Evolutionary conservation across 2,797 vertebrate species (phyloP), one percentile per base, ranked within the genome.

Genomic region (Salmo trutta): DNA sequence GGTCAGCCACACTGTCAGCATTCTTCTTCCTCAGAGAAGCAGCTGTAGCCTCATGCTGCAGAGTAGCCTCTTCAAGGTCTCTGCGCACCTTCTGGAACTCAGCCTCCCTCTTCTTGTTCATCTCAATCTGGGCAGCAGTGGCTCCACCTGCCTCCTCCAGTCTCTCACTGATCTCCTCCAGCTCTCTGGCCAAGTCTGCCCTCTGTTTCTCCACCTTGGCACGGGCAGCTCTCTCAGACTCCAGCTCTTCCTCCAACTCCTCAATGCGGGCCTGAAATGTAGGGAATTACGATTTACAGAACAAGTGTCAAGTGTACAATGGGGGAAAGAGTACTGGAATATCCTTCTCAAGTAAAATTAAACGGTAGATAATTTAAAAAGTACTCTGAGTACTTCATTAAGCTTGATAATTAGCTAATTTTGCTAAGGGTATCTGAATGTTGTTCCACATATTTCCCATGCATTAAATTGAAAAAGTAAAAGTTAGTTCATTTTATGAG

Each of bases 71-170:
- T 82, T 97, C 95, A 17, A 97, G 94, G 88, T 96, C 95, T 10
- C 94, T 80, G 1, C 94, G 91, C 78, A 96, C 72, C 74, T 97
- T 97, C 95, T 96, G 96, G 86, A 96, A 96, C 84, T 97, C 96
- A 0, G 95, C 91, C 81, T 97, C 96, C 0, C 95, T 88, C 89
- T 97, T 97, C 92, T 97, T 97, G 92, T 95, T 96, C 94, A 96
- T 90, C 90, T 96, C 95, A 1, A 95, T 90, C 88, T 95, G 95
- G 82, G 89, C 93, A 0, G 95, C 86, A 0, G 95, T 96, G 0
- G 95, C 96, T 0, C 96, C 96, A 5, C 96, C 92, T 24, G 96
- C 96, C 80, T 96, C 96, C 56, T 98, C 96, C 67, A 97, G 92
- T 5, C 90, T 92, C 85, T 93, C 95, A 0, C 96, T 97, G 93